phyloP scores from a whole-genome alignment of 2,113 vertebrate genomes.

The Rhabdornis inornatus region DNA sequence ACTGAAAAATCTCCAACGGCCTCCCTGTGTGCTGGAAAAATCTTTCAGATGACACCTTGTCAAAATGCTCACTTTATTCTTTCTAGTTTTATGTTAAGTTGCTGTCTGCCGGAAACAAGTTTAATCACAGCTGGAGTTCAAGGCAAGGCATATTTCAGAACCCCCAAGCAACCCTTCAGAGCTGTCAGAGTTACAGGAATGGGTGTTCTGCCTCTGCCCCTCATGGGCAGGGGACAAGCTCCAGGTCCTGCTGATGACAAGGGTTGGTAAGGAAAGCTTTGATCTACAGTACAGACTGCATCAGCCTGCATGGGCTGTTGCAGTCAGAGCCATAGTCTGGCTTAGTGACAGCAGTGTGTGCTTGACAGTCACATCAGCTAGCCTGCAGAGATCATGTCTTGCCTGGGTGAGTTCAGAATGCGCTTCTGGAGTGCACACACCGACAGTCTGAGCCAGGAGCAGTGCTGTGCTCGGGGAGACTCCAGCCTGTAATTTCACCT shows the following conservation, averaged over 20 bases:
- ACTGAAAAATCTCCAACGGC: neutral
- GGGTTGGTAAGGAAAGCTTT: neutral
- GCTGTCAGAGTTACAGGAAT: neutral
- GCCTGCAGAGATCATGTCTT: neutral
- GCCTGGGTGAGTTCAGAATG: neutral
- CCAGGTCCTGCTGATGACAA: neutral
- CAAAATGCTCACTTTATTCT: neutral
- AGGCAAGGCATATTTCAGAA: neutral
- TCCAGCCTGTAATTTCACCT: neutral
- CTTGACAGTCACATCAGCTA: neutral
- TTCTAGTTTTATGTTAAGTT: neutral
- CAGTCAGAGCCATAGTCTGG: neutral
- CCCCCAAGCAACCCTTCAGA: neutral
- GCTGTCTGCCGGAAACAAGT: neutral
- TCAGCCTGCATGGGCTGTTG: neutral
- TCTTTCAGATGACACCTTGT: neutral
- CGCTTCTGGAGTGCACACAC: neutral
- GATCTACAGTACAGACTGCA: neutral
- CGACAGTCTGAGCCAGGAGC: neutral
- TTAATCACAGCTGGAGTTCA: neutral
- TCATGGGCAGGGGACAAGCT: neutral
- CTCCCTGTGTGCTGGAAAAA: neutral
- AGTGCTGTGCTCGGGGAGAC: neutral
- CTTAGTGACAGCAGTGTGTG: accelerated
- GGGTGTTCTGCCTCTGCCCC: neutral